phyloP scores from a whole-genome alignment of 2,888 invertebrate genomes.

The Loripinus fragilis region DNA sequence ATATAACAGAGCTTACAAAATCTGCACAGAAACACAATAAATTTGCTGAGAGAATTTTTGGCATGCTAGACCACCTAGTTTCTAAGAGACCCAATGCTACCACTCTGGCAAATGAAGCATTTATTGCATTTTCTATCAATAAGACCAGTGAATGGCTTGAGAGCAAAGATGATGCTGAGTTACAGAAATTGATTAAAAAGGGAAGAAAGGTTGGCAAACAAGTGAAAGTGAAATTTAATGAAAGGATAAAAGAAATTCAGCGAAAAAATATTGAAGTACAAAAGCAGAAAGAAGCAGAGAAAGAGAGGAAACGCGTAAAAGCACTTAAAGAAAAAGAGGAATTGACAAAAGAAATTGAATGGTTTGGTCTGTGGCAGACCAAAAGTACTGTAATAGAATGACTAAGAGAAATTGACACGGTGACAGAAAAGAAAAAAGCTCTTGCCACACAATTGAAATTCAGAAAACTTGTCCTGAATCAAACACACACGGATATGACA shows the following conservation, averaged over 20 bases:
- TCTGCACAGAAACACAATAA: constrained; percentile 25
- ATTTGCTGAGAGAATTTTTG: constrained; percentile 22
- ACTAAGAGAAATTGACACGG: not conserved
- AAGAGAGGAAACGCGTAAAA: constrained; percentile 22
- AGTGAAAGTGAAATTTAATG: constrained; percentile 22
- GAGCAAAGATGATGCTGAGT: not conserved
- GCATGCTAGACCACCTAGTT: constrained; percentile 19
- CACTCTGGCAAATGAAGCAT: constrained; percentile 29
- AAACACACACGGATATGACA: not conserved
- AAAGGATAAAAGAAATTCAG: constrained; percentile 22
- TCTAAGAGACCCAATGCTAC: constrained; percentile 30
- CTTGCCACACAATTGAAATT: not conserved
- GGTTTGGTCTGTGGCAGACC: constrained; percentile 44
- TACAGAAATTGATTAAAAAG: constrained; percentile 8
- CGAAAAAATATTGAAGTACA: constrained; percentile 3
- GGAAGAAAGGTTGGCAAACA: not conserved
- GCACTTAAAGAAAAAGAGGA: constrained; percentile 28
- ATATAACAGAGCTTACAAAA: not conserved
- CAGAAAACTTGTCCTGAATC: not conserved
- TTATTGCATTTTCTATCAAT: constrained; percentile 26
- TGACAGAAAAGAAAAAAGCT: not conserved
- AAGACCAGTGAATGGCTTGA: constrained; percentile 26
- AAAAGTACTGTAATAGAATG: constrained; percentile 9
- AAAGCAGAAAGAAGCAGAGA: constrained; percentile 23
- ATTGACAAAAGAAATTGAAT: constrained; percentile 28